Conservation (phyloP, 37 sponge, comb jelly and placozoan genomes). For the Ephydatia muelleri region DNA sequence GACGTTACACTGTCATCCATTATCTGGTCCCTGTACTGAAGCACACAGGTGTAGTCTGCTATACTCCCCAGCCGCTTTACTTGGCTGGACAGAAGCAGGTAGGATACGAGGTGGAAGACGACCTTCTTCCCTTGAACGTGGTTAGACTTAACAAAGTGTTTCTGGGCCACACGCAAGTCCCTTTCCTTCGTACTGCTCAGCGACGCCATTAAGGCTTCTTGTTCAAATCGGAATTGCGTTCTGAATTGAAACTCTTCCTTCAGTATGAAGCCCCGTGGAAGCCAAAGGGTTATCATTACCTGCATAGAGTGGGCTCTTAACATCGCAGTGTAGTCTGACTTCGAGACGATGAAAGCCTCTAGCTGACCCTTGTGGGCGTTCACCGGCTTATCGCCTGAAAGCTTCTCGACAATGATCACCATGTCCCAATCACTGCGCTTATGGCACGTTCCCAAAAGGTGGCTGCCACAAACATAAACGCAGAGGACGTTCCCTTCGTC, state of each 20-base stretch:
- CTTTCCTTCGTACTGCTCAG: slow-evolving; percentile 33
- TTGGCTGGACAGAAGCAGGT: slow-evolving; percentile 33
- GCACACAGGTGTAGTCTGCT: slow-evolving; percentile 35
- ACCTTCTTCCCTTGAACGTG: slow-evolving; percentile 41
- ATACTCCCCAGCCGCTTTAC: slow-evolving; percentile 26
- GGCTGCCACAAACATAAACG: slow-evolving; percentile 67
- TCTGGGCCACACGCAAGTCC: slow-evolving; percentile 66
- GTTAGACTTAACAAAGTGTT: slow-evolving; percentile 65
- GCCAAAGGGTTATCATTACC: slow-evolving; percentile 51
- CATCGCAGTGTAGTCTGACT: slow-evolving; percentile 20
- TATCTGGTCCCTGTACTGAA: slow-evolving; percentile 2
- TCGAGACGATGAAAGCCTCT: slow-evolving; percentile 52
- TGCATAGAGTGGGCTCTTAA: slow-evolving; percentile 39
- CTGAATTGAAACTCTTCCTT: slow-evolving; percentile 30
- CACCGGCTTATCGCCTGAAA: slow-evolving; percentile 3
- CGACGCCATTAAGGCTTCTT: slow-evolving; percentile 12
- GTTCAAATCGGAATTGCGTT: slow-evolving; percentile 19
- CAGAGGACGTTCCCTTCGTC: slow-evolving; percentile 36
- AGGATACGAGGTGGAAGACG: slow-evolving; percentile 49
- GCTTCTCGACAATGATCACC: slow-evolving; percentile 37
- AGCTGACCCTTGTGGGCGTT: slow-evolving; percentile 52
- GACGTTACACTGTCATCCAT: background rate
- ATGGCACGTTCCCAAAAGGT: slow-evolving; percentile 65
- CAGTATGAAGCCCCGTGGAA: slow-evolving; percentile 11
- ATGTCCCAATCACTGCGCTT: slow-evolving; percentile 73